These are phyloP conservation scores for Astreopora myriophthalma DNA, from an alignment of 64 coral and sea anemone species.

Conservation along the genomic window DNA sequence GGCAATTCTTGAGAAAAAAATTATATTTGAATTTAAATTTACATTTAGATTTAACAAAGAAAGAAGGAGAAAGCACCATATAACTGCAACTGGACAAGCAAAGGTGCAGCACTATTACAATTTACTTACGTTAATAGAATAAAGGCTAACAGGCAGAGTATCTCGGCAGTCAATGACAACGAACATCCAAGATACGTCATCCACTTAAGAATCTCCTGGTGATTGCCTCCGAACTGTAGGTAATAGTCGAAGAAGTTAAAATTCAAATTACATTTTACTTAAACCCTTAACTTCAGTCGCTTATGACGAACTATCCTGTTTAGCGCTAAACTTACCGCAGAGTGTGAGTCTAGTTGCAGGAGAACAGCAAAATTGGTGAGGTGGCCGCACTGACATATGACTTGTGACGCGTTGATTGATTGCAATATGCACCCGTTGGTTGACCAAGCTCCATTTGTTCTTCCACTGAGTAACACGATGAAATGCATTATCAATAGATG, in stretches of 20 bases:
- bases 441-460: constrained; percentile 56
- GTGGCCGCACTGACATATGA: constrained; percentile 62
- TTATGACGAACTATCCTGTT: neutral
- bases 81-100: too few relatives aligned
- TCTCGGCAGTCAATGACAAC: constrained; percentile 5
- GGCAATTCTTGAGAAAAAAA: too few relatives aligned
- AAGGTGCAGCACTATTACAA: too few relatives aligned
- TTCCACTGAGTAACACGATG: neutral
- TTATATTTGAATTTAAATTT: neutral
- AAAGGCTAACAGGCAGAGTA: neutral
- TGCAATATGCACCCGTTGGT: constrained; percentile 46
- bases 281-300: too few relatives aligned
- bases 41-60: too few relatives aligned
- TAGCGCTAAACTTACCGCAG: neutral
- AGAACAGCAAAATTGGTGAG: constrained; percentile 74
- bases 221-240: neutral
- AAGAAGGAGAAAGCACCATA: too few relatives aligned
- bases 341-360: neutral
- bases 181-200: constrained; percentile 28
- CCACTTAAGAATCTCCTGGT: neutral
- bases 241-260: too few relatives aligned
- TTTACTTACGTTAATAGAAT: constrained; percentile 1
- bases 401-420: constrained; percentile 15
- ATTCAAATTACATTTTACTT: neutral
- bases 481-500: neutral